A percentile compares a stretch with the other conserved stretches of the same genome.
Conservation (phyloP, 2,888 invertebrate genomes). For the Aporophyla nigra region DNA sequence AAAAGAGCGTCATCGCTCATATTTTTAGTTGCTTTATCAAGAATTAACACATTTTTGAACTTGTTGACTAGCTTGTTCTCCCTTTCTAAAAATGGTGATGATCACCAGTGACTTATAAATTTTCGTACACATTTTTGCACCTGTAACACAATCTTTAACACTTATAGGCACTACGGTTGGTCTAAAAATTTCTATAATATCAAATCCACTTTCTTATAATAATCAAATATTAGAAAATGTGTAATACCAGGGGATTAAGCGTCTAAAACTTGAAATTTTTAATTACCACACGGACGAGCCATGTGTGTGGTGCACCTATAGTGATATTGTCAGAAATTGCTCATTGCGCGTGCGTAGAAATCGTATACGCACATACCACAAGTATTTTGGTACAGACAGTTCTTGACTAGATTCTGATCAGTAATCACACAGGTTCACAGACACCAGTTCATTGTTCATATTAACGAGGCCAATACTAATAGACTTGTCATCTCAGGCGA, state of each 20-base stretch:
- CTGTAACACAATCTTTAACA: no score
- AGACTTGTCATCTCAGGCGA: constrained; percentile 66
- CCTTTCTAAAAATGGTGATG: background rate
- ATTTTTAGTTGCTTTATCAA: no score
- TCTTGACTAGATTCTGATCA: background rate
- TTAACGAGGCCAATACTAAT: constrained; percentile 70
- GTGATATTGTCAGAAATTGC: constrained; percentile 9
- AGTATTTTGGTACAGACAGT: constrained; percentile 1
- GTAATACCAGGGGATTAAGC: background rate
- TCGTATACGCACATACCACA: constrained; percentile 4
- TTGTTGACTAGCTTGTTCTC: no score
- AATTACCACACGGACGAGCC: background rate
- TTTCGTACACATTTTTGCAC: no score
- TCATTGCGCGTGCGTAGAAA: constrained; percentile 3
- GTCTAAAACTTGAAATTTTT: background rate
- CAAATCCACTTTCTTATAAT: background rate
- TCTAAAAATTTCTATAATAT: background rate
- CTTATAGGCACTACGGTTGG: no score
- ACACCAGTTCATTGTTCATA: constrained; percentile 29
- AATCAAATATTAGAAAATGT: background rate
- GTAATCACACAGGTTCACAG: background rate
- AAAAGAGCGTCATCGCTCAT: no score
- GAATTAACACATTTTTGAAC: no score
- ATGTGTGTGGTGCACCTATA: background rate
- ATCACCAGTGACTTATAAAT: background rate